phyloP scores from a whole-genome alignment of 2,888 invertebrate species.

The Lathronympha strigana region DNA sequence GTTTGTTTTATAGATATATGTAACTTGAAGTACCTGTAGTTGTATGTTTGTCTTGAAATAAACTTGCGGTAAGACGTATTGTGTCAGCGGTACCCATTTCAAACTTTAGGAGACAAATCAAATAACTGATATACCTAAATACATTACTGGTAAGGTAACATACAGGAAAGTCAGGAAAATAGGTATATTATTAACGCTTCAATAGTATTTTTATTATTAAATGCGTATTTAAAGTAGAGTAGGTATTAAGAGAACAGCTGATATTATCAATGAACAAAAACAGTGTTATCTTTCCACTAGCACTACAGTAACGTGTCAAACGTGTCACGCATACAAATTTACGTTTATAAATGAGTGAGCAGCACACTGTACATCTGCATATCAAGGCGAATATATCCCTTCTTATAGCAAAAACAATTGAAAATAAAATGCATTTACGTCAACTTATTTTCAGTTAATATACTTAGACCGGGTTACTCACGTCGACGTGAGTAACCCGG shows the following conservation, averaged over 20 bases:
- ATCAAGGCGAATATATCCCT: constrained; percentile 2
- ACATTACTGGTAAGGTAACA: neutral
- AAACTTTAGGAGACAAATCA: neutral
- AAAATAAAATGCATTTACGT: neutral
- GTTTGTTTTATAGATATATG: neutral
- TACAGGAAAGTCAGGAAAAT: neutral
- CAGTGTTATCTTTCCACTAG: constrained; percentile 19
- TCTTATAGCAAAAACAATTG: neutral
- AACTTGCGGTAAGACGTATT: neutral
- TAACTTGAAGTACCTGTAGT: neutral
- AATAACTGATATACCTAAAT: neutral
- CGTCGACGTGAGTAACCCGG: no score
- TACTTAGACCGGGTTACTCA: no score
- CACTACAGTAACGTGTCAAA: constrained; percentile 10
- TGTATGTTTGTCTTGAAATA: neutral
- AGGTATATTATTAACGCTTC: neutral
- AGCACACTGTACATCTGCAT: constrained; percentile 3
- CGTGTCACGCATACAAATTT: constrained; percentile 3
- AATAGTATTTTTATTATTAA: neutral
- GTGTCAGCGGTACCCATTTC: neutral
- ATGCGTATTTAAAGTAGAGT: neutral
- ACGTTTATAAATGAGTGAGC: neutral
- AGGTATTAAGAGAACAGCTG: constrained; percentile 2
- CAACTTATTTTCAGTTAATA: neutral
- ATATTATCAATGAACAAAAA: constrained; percentile 21